These are phyloP conservation scores for Chlorodrepanis virens DNA, from an alignment of 2,113 vertebrate genomes.

Conservation along the genomic window DNA sequence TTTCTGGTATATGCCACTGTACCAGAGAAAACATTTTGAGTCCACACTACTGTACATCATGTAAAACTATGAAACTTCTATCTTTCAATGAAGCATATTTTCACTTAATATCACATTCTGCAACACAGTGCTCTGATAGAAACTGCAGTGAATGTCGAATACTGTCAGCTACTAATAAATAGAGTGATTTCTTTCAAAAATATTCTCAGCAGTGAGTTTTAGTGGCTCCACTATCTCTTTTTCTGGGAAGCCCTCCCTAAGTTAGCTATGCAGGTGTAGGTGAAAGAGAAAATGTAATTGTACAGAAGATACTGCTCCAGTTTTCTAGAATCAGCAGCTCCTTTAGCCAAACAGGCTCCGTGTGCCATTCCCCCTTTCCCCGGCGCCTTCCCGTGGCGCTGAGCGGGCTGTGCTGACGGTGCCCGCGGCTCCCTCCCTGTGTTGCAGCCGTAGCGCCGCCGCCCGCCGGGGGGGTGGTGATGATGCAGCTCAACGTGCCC, in stretches of 20 bases:
- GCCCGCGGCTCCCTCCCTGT: neutral
- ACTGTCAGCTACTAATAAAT: neutral
- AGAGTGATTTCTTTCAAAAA: neutral
- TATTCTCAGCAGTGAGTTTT: neutral
- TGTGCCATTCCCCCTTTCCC: neutral
- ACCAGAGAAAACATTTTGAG: neutral
- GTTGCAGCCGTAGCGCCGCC: conserved; percentile 74
- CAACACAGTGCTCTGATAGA: neutral
- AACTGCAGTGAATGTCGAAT: neutral
- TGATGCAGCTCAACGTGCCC: conserved; percentile 91
- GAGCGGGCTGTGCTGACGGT: neutral
- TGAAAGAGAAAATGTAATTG: neutral
- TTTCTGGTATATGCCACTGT: fast-evolving
- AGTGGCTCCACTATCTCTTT: neutral
- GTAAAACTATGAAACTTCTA: neutral
- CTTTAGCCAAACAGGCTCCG: neutral
- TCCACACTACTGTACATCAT: neutral
- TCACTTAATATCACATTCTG: neutral
- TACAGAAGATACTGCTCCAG: neutral
- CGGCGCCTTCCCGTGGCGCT: neutral
- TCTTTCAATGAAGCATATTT: neutral
- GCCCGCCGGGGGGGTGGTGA: conserved; percentile 83
- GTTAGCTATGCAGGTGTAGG: neutral
- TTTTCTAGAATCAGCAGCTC: neutral
- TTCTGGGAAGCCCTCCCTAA: neutral